phyloP scores from a whole-genome alignment of 2,113 vertebrate species.

The Stegastes partitus region DNA sequence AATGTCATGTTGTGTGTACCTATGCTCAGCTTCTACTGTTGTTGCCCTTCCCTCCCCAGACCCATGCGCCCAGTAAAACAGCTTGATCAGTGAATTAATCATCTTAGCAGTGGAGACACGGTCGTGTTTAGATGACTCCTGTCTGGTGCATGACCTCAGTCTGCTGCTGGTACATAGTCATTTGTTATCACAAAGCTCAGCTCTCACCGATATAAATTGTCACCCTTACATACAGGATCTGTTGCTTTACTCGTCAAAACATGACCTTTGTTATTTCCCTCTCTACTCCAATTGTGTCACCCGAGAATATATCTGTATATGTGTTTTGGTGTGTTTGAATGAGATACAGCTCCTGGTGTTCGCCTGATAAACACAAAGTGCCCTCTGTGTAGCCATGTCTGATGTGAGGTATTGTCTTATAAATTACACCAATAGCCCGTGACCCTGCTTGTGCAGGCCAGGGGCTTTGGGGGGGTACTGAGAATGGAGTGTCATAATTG shows the following conservation, averaged over 20 bases:
- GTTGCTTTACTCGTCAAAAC: constrained; percentile 20
- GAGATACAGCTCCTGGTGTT: constrained; percentile 61
- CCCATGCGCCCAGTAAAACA: constrained; percentile 46
- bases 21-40: constrained; percentile 5
- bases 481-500: constrained; percentile 74
- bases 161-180: constrained; percentile 4
- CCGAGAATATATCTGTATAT: constrained; percentile 19
- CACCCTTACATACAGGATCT: not conserved
- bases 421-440: constrained; percentile 56
- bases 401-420: constrained; percentile 68
- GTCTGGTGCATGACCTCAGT: constrained; percentile 51
- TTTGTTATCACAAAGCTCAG: constrained; percentile 28
- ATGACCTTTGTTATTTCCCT: constrained; percentile 20
- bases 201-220: constrained; percentile 31
- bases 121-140: constrained; percentile 33
- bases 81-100: constrained; percentile 56
- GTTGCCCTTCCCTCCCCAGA: constrained; percentile 18
- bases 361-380: constrained; percentile 68
- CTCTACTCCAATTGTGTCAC: constrained; percentile 15
- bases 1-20: not conserved
- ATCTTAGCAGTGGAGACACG: constrained; percentile 36
- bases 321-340: constrained; percentile 52
- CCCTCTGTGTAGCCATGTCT: constrained; percentile 51
- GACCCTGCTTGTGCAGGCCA: constrained; percentile 61
- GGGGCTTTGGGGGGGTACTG: constrained; percentile 47